Evolutionary conservation across 2,113 vertebrate species (phyloP), one percentile per base, ranked within the genome.

Genomic region (Cacatua alba): DNA sequence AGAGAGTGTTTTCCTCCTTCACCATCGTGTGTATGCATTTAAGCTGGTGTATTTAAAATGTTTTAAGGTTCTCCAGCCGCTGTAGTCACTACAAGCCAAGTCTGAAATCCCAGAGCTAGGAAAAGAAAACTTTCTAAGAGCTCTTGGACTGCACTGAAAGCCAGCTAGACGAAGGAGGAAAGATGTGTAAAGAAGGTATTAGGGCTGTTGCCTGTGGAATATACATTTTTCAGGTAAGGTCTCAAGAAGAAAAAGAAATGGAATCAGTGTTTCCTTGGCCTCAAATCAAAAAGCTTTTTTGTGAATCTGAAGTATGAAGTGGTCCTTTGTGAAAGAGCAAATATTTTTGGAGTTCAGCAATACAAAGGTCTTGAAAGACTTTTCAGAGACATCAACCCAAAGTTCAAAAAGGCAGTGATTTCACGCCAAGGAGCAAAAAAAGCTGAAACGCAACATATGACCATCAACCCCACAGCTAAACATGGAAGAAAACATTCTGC

Each of bases 311-410:
- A 78, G 67, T 75, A 63, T 57, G 69, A 81, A 19, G 16, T 1
- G 1, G 9, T 52, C 9, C 8, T 41, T 60, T 3, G 1, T 77
- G 52, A 70, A 67, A 46, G 18, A 70, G 18, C 17, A 67, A 86
- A 63, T 28, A 6, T 13, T 35, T 94, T 72, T 59, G 59, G 20
- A 77, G 71, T 33, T 91, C 75, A 71, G 26, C 46, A 88, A 31
- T 9, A n/a, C 8, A 70, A 14, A 65, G 5, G 8, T 67, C 68
- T 60, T 90, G n/a, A 83, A 82, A 77, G 46, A 85, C 23, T 74
- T 52, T 77, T 49, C 33, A 74, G 68, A 74, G 23, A 17, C 1
- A 0, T 71, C 0, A 0, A 64, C 18, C 17, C n/a, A 62, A 77
- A 12, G 43, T 84, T 74, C 17, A 80, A 71, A 85, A 74, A 83